Conservation (phyloP, 1,140 invertebrate genomes). For the Trypoxylus dichotomus region DNA sequence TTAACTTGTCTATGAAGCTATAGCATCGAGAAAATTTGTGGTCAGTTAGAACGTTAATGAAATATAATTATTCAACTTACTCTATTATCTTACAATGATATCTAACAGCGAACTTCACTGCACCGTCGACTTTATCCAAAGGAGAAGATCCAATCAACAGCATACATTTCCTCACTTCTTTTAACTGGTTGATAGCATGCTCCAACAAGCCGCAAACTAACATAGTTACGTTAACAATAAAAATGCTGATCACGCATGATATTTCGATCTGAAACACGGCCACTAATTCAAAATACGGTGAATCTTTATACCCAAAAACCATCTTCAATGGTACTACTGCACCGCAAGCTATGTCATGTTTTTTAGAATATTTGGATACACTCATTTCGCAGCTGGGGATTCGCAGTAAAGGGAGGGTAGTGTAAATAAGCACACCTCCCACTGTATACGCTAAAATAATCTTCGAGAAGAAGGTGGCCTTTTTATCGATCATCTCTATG, state of each 20-base stretch:
- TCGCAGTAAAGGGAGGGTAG: constrained; percentile 39
- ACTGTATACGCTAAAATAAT: constrained; percentile 42
- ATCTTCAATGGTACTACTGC: constrained; percentile 40
- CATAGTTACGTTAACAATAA: constrained; percentile 44
- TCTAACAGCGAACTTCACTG: constrained; percentile 36
- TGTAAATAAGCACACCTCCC: constrained; percentile 41
- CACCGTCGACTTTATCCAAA: constrained; percentile 19
- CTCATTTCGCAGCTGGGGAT: constrained; percentile 34
- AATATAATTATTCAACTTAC: constrained; percentile 29
- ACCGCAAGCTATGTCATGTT: constrained; percentile 41
- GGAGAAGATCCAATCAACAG: constrained; percentile 18
- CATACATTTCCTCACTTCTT: constrained; percentile 35
- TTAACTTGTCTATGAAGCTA: neutral
- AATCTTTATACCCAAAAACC: constrained; percentile 40
- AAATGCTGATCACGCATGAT: constrained; percentile 28
- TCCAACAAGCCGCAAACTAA: constrained; percentile 43
- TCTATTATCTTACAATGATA: constrained; percentile 42
- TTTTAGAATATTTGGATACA: constrained; percentile 31
- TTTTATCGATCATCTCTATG: constrained; percentile 36
- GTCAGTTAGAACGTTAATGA: too few species aligned
- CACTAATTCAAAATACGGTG: neutral
- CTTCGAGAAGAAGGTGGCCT: constrained; percentile 41
- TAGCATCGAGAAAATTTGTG: neutral
- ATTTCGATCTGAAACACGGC: neutral
- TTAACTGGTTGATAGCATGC: constrained; percentile 40